Evolutionary conservation across 2,888 invertebrate genomes (phyloP), one percentile per base, ranked within the genome.

Genomic region (Iselma pallidipennis): DNA sequence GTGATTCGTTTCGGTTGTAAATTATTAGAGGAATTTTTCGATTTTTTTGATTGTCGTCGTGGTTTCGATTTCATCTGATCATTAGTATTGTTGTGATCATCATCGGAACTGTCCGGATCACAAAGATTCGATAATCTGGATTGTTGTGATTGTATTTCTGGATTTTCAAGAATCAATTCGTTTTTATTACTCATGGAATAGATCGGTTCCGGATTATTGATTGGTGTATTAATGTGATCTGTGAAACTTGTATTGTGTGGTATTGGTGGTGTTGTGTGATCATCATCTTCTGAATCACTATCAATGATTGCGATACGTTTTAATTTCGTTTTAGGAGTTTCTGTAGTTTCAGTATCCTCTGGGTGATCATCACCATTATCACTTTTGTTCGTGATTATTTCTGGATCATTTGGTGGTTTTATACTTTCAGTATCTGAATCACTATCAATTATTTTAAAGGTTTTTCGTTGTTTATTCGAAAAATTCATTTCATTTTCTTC

Each of bases 91-190:
- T 54, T 33, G 9, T 50, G 21, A 61, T 73, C 73, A 51, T 79
- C 78, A 59, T 77, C 85, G 54, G 86, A 86, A 61, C 84, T 85
- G 63, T 87, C 87, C 6, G 86, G 83, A 74, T 87, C 87, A 80
- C 84, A 86, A 49, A 87, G 76, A 16, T 82, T 80, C 58, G 82
- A 73, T 62, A 82, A 79, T 21, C 78, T 71, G 12, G 74, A 68
- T 57, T 68, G 71, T 74, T 78, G 63, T 51, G 67, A 65, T 29
- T 55, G 52, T 33, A 50, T 65, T n/a, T 50, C 19, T 26, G 45
- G 5, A 28, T 61, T 55, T 68, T 73, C 73, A 33, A 57, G 23
- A 37, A 68, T 51, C 9, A 65, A 37, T 53, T 70, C 56, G 12
- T 68, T 69, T 48, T 70, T 68, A 25, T 55, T 51, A 66, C 70